Conservation (phyloP, 2,113 vertebrate genomes). For the Synchiropus splendidus region DNA sequence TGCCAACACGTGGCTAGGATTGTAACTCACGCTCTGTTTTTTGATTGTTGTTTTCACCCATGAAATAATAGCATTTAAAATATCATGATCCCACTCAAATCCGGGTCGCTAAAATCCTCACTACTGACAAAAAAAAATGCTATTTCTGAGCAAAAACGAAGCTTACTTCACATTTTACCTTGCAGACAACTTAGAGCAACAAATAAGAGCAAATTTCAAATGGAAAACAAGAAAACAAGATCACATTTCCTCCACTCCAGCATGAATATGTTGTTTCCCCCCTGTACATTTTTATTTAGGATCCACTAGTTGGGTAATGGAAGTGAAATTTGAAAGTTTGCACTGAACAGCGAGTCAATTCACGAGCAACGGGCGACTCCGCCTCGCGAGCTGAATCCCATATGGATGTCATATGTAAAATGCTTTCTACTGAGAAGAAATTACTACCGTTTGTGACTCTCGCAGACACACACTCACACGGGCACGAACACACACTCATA, state of each 20-base stretch:
- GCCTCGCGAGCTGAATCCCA: slow-evolving; percentile 26
- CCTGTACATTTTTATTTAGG: not conserved
- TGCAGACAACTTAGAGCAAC: too few relatives aligned
- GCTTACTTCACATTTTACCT: too few relatives aligned
- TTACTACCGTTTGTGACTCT: slow-evolving; percentile 19
- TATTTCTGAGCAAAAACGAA: too few relatives aligned
- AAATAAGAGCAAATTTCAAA: too few relatives aligned
- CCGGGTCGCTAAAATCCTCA: not conserved
- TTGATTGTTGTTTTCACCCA: not conserved
- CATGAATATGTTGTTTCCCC: too few relatives aligned
- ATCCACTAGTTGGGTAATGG: not conserved
- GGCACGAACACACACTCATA: slow-evolving; percentile 1
- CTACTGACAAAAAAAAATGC: not conserved
- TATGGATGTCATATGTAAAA: slow-evolving; percentile 31
- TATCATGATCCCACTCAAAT: not conserved
- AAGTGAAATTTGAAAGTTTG: slow-evolving; percentile 7
- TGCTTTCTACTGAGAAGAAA: slow-evolving; percentile 28
- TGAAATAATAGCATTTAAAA: not conserved
- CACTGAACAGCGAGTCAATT: slow-evolving; percentile 12
- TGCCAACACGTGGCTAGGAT: too few relatives aligned
- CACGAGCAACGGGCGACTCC: slow-evolving; percentile 21
- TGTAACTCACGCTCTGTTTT: too few relatives aligned
- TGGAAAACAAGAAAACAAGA: too few relatives aligned
- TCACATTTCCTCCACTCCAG: too few relatives aligned
- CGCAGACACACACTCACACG: slow-evolving; percentile 3